These are phyloP conservation scores for Trypoxylus dichotomus DNA, from an alignment of 1,140 invertebrate genomes.

Conservation along the genomic window DNA sequence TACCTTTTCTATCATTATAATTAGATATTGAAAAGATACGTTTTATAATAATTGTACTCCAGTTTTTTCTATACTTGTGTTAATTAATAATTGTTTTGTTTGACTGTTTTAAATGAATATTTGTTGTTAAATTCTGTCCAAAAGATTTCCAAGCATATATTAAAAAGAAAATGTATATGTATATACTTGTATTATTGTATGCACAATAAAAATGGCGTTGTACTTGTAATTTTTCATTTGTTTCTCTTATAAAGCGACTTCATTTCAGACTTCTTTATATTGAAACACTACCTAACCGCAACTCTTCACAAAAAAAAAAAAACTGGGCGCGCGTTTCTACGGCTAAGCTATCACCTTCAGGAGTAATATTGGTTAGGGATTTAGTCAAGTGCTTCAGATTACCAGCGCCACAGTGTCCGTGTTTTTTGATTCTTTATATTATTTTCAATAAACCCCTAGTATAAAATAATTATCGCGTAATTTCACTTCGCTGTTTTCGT, in stretches of 20 bases:
- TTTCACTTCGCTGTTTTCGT: too few species aligned
- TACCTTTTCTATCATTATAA: conserved; percentile 15
- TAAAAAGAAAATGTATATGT: conserved; percentile 53
- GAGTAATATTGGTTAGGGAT: too few species aligned
- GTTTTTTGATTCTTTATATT: too few species aligned
- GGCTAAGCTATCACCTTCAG: too few species aligned
- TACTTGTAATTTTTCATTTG: conserved; percentile 36
- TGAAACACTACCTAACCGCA: too few species aligned
- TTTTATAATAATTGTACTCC: conserved; percentile 33
- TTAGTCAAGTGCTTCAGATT: too few species aligned
- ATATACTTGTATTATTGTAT: conserved; percentile 56
- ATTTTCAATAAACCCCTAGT: too few species aligned
- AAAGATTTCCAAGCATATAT: conserved; percentile 53
- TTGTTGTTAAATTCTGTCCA: conserved; percentile 56
- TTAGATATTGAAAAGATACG: conserved; percentile 24
- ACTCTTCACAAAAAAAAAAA: too few species aligned
- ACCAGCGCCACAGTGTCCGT: too few species aligned
- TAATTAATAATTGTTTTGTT: conserved; percentile 47
- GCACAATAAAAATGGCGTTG: conserved; percentile 56
- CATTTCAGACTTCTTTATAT: background rate
- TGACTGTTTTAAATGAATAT: conserved; percentile 51
- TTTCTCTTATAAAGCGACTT: background rate
- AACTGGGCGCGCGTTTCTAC: too few species aligned
- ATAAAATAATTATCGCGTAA: too few species aligned
- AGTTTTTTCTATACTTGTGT: conserved; percentile 31